phyloP scores from a whole-genome alignment of 2,113 vertebrate species.

The Herpetotheres cachinnans region DNA sequence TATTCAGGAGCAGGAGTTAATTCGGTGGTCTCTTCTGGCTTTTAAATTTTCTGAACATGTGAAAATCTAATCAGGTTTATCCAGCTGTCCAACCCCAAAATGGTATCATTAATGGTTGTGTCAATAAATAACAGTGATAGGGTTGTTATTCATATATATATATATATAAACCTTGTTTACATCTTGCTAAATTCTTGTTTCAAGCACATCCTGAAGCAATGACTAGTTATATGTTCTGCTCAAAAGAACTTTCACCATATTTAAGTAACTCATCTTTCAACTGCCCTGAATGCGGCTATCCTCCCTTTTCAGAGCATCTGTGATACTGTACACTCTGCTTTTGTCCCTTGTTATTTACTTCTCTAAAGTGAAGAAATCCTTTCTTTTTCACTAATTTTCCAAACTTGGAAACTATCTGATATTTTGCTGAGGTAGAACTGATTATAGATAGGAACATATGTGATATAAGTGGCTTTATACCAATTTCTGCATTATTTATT shows the following conservation, averaged over 20 bases:
- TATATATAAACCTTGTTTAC: background rate
- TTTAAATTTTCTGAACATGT: background rate
- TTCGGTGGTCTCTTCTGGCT: background rate
- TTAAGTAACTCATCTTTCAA: background rate
- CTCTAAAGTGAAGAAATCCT: background rate
- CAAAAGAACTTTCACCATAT: background rate
- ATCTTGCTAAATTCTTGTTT: background rate
- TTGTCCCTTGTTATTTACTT: background rate
- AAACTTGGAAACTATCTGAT: background rate
- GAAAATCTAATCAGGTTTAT: background rate
- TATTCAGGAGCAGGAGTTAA: background rate
- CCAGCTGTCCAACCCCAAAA: background rate
- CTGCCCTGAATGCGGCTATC: background rate
- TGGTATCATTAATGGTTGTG: background rate
- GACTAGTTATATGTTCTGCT: background rate
- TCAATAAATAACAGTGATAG: background rate
- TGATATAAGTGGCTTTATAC: background rate
- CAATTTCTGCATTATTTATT: background rate
- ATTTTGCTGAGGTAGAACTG: background rate
- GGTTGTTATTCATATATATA: background rate
- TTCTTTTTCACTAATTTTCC: background rate
- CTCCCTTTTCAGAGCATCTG: background rate
- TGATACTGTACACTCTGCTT: background rate
- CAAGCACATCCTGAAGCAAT: background rate
- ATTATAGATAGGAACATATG: background rate